These are phyloP conservation scores for Neolamprologus brichardi DNA, from an alignment of 2,113 vertebrate genomes.

Conservation along the genomic window DNA sequence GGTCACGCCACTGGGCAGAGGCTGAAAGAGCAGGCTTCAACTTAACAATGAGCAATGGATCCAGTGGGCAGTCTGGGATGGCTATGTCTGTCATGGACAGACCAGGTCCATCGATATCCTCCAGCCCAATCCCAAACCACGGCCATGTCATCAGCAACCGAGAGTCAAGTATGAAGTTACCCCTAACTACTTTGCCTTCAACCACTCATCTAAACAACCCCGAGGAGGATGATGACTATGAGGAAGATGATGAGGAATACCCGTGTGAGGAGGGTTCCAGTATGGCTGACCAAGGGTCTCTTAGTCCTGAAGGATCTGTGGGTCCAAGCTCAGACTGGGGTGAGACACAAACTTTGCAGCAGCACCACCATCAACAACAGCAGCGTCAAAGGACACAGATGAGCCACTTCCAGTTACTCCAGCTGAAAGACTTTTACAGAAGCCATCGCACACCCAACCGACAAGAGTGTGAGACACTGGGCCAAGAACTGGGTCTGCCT, in stretches of 20 bases:
- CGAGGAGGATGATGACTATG: constrained; percentile 88
- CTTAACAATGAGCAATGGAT: constrained; percentile 82
- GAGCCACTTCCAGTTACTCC: constrained; percentile 79
- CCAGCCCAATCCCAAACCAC: constrained; percentile 20
- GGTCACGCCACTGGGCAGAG: constrained; percentile 96
- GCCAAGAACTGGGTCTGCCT: constrained; percentile 94
- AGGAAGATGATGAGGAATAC: constrained; percentile 90
- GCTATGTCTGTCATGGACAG: constrained; percentile 30
- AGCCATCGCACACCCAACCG: constrained; percentile 83
- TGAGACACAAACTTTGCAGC: constrained; percentile 80
- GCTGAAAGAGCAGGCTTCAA: constrained; percentile 93
- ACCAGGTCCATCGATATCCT: constrained; percentile 55
- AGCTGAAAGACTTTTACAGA: constrained; percentile 67
- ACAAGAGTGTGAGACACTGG: constrained; percentile 91
- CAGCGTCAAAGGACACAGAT: constrained; percentile 78
- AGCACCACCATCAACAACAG: constrained; percentile 74
- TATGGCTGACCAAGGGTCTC: constrained; percentile 88
- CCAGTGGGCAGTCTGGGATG: constrained; percentile 75
- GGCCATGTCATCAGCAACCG: constrained; percentile 33
- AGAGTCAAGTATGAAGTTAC: constrained; percentile 57
- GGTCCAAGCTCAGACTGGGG: constrained; percentile 82
- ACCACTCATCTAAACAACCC: constrained; percentile 83
- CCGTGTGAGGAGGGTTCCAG: constrained; percentile 88
- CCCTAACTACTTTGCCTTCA: constrained; percentile 79
- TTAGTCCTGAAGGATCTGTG: constrained; percentile 86